Evolutionary conservation across 2,888 invertebrate genomes (phyloP).

Genomic region (Andrena bucephala): DNA sequence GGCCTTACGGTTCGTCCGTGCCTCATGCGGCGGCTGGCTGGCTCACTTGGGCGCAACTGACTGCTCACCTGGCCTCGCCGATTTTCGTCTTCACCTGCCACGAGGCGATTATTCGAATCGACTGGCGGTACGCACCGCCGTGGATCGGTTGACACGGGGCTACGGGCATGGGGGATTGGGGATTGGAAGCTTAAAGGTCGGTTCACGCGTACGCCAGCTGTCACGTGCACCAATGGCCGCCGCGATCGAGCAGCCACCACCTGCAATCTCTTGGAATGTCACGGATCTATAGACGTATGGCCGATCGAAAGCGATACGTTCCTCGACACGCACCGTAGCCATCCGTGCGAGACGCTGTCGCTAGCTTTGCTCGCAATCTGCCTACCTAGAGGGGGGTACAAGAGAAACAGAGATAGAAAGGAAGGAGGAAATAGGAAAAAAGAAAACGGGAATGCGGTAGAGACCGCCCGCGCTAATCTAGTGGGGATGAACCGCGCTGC

Average conservation of each 20-base stretch:
- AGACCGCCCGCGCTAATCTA: background rate
- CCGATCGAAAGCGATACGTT: constrained; percentile 26
- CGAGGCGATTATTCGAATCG: constrained; percentile 65
- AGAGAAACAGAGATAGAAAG: background rate
- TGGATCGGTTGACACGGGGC: constrained; percentile 34
- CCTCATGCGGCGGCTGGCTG: constrained; percentile 20
- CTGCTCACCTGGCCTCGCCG: constrained; percentile 35
- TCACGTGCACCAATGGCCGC: constrained; percentile 53
- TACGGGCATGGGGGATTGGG: constrained; percentile 40
- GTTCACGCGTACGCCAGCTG: constrained; percentile 53
- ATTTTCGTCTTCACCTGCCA: constrained; percentile 56
- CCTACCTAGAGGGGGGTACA: too few species aligned
- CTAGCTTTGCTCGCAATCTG: constrained; percentile 5
- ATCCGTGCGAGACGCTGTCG: constrained; percentile 32
- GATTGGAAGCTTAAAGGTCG: constrained; percentile 57
- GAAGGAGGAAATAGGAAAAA: background rate
- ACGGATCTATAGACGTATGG: background rate
- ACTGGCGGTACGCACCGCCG: constrained; percentile 57
- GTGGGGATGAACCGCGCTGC: constrained; percentile 10
- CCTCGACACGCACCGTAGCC: background rate
- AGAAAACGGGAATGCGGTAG: background rate
- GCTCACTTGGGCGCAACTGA: constrained; percentile 24
- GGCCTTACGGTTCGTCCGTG: constrained; percentile 41
- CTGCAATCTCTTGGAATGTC: constrained; percentile 12
- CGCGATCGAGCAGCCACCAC: background rate